Evolutionary conservation across 1,140 invertebrate genomes (phyloP), one percentile per base, ranked within the genome.

Genomic region (Drosophila sucinea): DNA sequence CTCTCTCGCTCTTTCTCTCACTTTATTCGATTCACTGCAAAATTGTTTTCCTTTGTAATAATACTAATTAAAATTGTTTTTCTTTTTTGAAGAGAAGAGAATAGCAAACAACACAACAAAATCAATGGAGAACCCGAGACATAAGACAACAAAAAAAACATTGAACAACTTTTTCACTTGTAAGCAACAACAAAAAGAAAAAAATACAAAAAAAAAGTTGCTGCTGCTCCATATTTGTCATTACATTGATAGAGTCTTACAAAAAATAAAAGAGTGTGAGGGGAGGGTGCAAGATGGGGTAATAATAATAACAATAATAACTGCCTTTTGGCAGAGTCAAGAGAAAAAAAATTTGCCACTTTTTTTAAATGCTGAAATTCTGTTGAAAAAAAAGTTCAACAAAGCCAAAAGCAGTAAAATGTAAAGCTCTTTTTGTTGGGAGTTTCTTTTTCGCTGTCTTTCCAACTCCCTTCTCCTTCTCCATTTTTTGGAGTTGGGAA

Each of bases 1-100:
- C 7, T 1, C 33, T 35, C 7, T 35, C 33, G 7, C 7, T 6
- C 32, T 33, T 6, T 33, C 4, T 4, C 2, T 35, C 33, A 11
- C 11, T 38, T 38, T 70, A 58, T 64, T 67, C 79, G 79, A 87
- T 79, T 64, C 57, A 72, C 67, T 74, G 69, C 76, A 80, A 81
- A 51, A 89, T 87, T 87, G 80, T 87, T 89, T 87, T 89, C 67
- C 55, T 89, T 89, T 69, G 73, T 80, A 87, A 89, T 89, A 75
- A 89, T 81, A 84, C 84, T 84, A 81, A 87, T 89, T 87, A 89
- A 78, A 87, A 66, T 89, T 77, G 60, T 61, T 61, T 70, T 25
- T 47, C n/a, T 29, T 58, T 30, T 35, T 29, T 23, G 40, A 33
- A 4, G 51, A 51, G 55, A n/a, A 67, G 56, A 55, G 38, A 58